Percentiles rank a stretch among this genome's conserved stretches.
Evolutionary conservation across 37 sponge, comb jelly and placozoan genomes (phyloP).

Genomic region (Petrosia ficiformis): DNA sequence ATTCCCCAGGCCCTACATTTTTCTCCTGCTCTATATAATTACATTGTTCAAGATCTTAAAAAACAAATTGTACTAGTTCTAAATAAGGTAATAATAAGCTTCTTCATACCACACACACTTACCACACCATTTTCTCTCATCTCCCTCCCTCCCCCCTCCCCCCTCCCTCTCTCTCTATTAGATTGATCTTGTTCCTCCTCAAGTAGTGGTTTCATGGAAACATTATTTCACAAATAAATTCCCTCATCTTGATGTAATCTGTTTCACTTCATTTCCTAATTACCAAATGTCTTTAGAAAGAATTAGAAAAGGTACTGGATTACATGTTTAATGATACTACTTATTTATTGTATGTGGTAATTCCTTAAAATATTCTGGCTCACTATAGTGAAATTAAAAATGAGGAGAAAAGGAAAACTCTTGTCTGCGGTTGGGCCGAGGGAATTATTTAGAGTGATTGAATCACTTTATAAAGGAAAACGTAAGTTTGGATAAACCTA

Average conservation of each 20-base stretch:
- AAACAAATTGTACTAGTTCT: constrained; percentile 83
- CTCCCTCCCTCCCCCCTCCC: too few relatives aligned
- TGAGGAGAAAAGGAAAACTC: constrained; percentile 10
- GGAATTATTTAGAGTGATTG: constrained; percentile 59
- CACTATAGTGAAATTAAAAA: constrained; percentile 25
- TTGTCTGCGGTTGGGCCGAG: constrained; percentile 68
- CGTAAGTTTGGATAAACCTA: too few relatives aligned
- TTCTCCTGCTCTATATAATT: constrained; percentile 74
- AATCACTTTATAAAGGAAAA: constrained; percentile 35
- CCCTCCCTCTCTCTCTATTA: constrained; percentile 11
- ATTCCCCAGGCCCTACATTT: constrained; percentile 79
- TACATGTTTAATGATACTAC: too few relatives aligned
- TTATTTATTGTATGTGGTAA: too few relatives aligned
- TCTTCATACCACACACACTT: background rate
- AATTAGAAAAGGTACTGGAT: constrained; percentile 30
- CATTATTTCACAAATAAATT: constrained; percentile 81
- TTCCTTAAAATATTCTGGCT: too few relatives aligned
- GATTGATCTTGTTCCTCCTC: constrained; percentile 92
- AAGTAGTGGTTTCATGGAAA: constrained; percentile 93
- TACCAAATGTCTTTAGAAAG: constrained; percentile 29
- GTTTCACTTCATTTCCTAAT: constrained; percentile 88
- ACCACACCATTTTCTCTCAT: too few relatives aligned
- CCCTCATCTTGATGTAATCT: constrained; percentile 80
- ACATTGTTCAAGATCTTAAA: constrained; percentile 67
- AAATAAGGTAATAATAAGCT: constrained; percentile 67